A percentile compares a stretch with the other conserved stretches of the same genome.
phyloP scores from a whole-genome alignment of 2,888 invertebrate genomes.

The Leptopterna dolabrata region DNA sequence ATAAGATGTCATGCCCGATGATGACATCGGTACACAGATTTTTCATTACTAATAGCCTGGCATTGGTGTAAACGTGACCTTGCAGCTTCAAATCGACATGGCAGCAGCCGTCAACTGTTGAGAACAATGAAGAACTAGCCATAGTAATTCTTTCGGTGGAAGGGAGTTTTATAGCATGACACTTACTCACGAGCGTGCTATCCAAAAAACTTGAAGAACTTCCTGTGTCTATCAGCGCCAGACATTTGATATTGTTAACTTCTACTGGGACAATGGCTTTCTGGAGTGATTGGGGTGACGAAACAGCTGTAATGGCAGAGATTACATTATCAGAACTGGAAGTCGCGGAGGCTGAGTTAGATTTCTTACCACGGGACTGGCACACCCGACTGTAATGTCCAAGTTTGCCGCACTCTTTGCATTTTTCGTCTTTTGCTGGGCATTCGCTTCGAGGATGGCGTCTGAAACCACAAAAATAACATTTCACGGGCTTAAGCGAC shows the following conservation, averaged over 20 bases:
- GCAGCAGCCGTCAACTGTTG: background rate
- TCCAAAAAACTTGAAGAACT: background rate
- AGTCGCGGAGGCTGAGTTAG: too few species aligned
- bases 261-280: background rate
- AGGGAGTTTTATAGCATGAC: background rate
- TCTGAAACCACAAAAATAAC: background rate
- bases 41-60: background rate
- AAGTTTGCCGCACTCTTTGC: background rate
- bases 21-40: conserved; percentile 44
- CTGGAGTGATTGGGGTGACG: too few species aligned
- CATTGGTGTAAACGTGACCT: background rate
- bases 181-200: background rate
- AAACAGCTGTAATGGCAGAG: too few species aligned
- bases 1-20: conserved; percentile 44
- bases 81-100: background rate
- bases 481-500: too few species aligned
- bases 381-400: background rate
- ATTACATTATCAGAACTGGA: too few species aligned
- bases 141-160: background rate
- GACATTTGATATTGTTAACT: background rate
- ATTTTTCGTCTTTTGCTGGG: background rate
- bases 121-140: background rate
- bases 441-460: background rate
- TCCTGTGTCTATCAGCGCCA: background rate
- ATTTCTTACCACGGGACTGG: background rate